Base-by-base conservation (phyloP, 1,140 invertebrate species). In the Phortica variegata region DNA sequence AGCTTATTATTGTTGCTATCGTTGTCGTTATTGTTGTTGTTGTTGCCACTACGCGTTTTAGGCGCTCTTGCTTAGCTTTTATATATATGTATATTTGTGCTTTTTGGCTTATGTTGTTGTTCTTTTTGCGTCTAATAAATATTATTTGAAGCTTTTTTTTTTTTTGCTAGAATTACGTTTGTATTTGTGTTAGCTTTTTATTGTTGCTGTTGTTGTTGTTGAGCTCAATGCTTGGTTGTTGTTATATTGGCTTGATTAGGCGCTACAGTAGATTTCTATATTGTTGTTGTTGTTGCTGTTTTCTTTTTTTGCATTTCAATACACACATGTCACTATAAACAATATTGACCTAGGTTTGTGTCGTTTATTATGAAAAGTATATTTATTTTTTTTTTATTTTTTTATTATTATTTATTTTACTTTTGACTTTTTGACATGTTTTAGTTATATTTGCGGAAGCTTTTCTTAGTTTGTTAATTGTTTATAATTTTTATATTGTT, bases 301-400 rank as follows among this genome's bases (percentile, higher is more conserved):
- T 48, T 16, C 18, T 52, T 43, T 37, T 55, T 45, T 42, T 68
- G 54, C 54, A 49, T 36, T 36, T 36, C 4, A 49, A 65, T 58
- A 68, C 52, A 61, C 54, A 65, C 60, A 65, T 60, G 69, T 57
- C 69, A 73, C 69, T 73, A 72, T 62, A 63, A 73, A 69, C 69
- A 72, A 61, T 72, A 73, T 73, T 73, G 69, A 73, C 69, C 69
- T 73, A 73, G 69, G 69, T 66, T 72, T 55, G 58, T 55, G 45
- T 41, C 47, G 10, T 16, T 38, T 38, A 38, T 26, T 26, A 26
- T 26, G 5, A 26, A 26, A n/a, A 26, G 5, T 26, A 26, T 26
- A 6, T 6, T 26, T 26, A 26, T 26, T 6, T 26, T 26, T 26
- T 26, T 26, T 26, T 26, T 26, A 26, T 26, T 6, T 26, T 26